These are phyloP conservation scores for Mus caroli DNA, from an alignment of 2,797 vertebrate genomes.

Conservation along the genomic window DNA sequence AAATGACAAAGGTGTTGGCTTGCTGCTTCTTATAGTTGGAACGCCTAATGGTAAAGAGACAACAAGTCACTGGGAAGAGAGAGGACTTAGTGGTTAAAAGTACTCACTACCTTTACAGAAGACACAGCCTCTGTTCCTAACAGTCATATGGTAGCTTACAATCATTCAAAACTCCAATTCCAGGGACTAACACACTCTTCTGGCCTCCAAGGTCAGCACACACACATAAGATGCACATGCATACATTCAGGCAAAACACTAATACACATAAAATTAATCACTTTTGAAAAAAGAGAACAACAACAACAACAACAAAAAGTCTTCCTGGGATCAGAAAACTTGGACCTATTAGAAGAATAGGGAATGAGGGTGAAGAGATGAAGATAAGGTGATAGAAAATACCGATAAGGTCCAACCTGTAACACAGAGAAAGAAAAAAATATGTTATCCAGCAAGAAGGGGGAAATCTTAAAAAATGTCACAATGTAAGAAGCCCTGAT, in stretches of 20 bases:
- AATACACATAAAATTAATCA: neutral
- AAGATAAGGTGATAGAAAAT: neutral
- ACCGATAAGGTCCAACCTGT: neutral
- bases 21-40: too few species aligned
- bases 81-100: neutral
- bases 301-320: too few species aligned
- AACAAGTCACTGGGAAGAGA: neutral
- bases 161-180: neutral
- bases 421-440: neutral
- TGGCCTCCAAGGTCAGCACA: neutral
- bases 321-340: neutral
- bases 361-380: neutral
- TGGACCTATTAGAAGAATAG: neutral
- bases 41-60: neutral
- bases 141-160: neutral
- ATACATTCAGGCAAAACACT: neutral
- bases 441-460: neutral
- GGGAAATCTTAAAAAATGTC: neutral
- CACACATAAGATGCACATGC: neutral
- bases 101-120: neutral
- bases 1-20: neutral
- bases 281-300: neutral
- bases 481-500: neutral
- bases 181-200: neutral
- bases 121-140: neutral